Percentiles rank a stretch among this genome's conserved stretches.
These are phyloP conservation scores for Alcis repandata DNA, from an alignment of 2,888 invertebrate genomes.

Conservation along the genomic window DNA sequence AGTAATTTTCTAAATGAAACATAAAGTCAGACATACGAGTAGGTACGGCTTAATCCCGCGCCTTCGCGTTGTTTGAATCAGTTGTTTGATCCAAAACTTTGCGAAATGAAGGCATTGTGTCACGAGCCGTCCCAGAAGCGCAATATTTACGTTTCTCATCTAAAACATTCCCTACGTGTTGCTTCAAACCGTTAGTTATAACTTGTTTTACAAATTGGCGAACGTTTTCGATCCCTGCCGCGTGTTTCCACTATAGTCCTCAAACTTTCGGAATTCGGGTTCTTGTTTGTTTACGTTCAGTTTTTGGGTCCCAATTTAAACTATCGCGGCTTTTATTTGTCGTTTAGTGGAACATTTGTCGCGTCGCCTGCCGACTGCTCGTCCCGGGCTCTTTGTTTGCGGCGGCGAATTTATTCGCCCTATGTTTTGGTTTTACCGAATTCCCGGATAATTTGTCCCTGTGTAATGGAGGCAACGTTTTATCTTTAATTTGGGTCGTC, in stretches of 20 bases:
- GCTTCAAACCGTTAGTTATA: slow-evolving; percentile 52
- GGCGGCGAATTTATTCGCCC: slow-evolving; percentile 70
- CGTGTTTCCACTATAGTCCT: slow-evolving; percentile 69
- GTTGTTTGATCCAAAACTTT: slow-evolving; percentile 40
- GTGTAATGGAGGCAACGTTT: slow-evolving; percentile 73
- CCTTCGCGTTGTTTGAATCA: slow-evolving; percentile 38
- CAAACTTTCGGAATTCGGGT: slow-evolving; percentile 72
- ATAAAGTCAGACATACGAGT: slow-evolving; percentile 32
- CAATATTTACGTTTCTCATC: slow-evolving; percentile 37
- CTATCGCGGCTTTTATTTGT: slow-evolving; percentile 83
- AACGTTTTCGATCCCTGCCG: slow-evolving; percentile 70
- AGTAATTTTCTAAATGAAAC: slow-evolving; percentile 37
- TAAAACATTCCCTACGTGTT: slow-evolving; percentile 41
- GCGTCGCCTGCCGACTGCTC: slow-evolving; percentile 65
- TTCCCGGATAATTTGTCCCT: slow-evolving; percentile 73
- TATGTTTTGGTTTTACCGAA: slow-evolving; percentile 67
- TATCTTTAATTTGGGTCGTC: slow-evolving; percentile 79
- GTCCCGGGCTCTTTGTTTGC: slow-evolving; percentile 74
- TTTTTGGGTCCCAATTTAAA: slow-evolving; percentile 84
- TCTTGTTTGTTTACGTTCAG: slow-evolving; percentile 80
- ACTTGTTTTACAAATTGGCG: slow-evolving; percentile 69
- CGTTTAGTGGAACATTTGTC: slow-evolving; percentile 82
- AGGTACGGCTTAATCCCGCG: slow-evolving; percentile 33
- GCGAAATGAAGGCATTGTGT: slow-evolving; percentile 36
- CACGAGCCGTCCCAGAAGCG: slow-evolving; percentile 30